Percentiles rank a stretch among this genome's conserved stretches.
phyloP scores from a whole-genome alignment of 2,113 vertebrate species.

The Zeus faber region DNA sequence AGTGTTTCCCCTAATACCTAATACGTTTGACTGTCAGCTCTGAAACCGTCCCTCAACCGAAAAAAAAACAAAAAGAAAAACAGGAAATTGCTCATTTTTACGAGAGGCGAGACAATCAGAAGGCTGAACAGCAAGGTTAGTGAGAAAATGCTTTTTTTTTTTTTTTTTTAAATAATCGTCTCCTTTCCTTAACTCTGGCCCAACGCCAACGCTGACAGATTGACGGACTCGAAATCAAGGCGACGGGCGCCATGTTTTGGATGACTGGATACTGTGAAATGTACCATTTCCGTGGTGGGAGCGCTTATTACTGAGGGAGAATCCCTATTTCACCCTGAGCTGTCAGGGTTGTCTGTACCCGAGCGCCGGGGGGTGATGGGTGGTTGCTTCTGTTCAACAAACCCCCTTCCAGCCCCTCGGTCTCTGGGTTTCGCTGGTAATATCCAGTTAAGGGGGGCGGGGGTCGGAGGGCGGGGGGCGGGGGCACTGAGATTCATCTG shows the following conservation, averaged over 20 bases:
- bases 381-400: slow-evolving; percentile 65
- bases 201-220: slow-evolving; percentile 28
- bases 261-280: slow-evolving; percentile 50
- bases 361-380: slow-evolving; percentile 27
- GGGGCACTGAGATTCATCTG: slow-evolving; percentile 33
- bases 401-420: slow-evolving; percentile 51
- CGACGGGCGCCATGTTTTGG: slow-evolving; percentile 39
- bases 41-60: no score
- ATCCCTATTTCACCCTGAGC: slow-evolving; percentile 49
- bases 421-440: slow-evolving; percentile 40
- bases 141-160: slow-evolving; percentile 41
- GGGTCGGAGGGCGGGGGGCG: background rate
- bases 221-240: slow-evolving; percentile 35
- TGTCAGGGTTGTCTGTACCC: slow-evolving; percentile 49
- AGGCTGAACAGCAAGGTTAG: slow-evolving; percentile 8
- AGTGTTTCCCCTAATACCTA: no score
- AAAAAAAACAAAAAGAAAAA: no score
- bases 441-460: background rate
- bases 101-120: no score
- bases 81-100: no score
- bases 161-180: slow-evolving; percentile 29
- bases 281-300: slow-evolving; percentile 40
- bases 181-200: background rate
- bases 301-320: slow-evolving; percentile 42
- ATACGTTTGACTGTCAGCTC: no score